Base-by-base conservation (phyloP, 2,888 invertebrate species). In the Morpho helenor region DNA sequence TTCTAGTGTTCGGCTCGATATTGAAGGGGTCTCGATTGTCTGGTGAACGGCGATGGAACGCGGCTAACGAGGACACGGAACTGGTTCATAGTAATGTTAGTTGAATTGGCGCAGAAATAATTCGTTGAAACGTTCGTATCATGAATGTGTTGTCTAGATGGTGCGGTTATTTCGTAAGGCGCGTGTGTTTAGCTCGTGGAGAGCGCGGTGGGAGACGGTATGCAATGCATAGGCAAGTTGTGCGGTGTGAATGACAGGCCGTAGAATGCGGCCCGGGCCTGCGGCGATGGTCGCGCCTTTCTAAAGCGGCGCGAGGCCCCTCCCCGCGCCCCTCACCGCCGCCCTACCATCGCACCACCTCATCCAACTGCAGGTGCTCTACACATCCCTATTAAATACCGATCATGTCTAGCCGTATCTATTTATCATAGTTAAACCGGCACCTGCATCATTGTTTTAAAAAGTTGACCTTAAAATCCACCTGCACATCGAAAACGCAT, bases 251-350 rank as follows among this genome's bases (percentile, higher is more conserved):
- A 90, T 90, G 89, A 90, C 89, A 90, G 87, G 84, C 89, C 84
- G 86, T 90, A 90, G 90, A 90, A 90, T 90, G 90, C 87, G 89
- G 89, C 87, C 80, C 84, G 80, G 80, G 90, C 90, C 89, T 79
- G 87, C 80, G 89, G 89, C 89, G 82, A 88, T 88, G 86, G 90
- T 90, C 87, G 90, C 89, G 89, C 89, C 89, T 90, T 90, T 90
- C 89, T 90, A 90, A 90, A 90, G 90, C 88, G 88, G 87, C 86
- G 82, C 84, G 82, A 78, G 74, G 52, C 72, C 72, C 71, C 62
- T 48, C 73, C 70, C 76, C 76, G 69, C 77, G 68, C 78, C 74
- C 77, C 77, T 78, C 79, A 73, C 79, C 76, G 75, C 81, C 80
- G 75, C 82, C 74, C 73, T 71, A 77, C 75, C 76, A 77, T 65